Conservation (phyloP, 2,888 invertebrate genomes). For the Ormyrus rosae region DNA sequence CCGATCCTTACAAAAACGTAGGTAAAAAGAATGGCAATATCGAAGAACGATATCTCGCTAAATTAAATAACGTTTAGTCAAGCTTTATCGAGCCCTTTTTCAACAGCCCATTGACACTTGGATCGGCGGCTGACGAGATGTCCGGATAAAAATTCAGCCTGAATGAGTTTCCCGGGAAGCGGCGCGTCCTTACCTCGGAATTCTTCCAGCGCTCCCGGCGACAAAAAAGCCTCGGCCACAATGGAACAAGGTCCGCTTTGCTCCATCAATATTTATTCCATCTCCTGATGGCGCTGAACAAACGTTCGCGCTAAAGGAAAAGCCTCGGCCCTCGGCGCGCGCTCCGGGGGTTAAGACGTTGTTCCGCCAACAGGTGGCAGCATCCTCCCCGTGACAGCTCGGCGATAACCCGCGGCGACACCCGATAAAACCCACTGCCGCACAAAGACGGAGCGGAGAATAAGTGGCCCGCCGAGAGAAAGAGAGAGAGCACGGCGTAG, state of each 20-base stretch:
- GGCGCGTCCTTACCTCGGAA: neutral
- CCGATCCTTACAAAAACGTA: too few relatives aligned
- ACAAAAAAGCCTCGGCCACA: slow-evolving; percentile 7
- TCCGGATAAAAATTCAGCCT: neutral
- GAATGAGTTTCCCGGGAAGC: slow-evolving; percentile 15
- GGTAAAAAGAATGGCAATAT: too few relatives aligned
- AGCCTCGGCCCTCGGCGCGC: neutral
- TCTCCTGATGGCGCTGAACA: slow-evolving; percentile 10
- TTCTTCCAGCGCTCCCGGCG: neutral
- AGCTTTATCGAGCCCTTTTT: too few relatives aligned
- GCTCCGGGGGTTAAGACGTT: slow-evolving; percentile 71
- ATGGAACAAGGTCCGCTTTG: slow-evolving; percentile 1
- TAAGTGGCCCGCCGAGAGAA: slow-evolving; percentile 59
- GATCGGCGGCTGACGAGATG: too few relatives aligned
- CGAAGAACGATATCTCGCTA: too few relatives aligned
- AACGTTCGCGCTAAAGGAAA: slow-evolving; percentile 13
- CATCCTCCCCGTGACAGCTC: slow-evolving; percentile 71
- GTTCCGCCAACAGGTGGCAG: slow-evolving; percentile 75
- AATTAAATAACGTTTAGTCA: too few relatives aligned
- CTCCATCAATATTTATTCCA: slow-evolving; percentile 39
- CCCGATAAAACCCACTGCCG: slow-evolving; percentile 72
- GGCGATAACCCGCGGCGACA: slow-evolving; percentile 76
- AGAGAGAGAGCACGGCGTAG: slow-evolving; percentile 63
- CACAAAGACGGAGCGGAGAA: neutral
- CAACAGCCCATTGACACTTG: too few relatives aligned